A percentile compares a stretch with the other conserved stretches of the same genome.
Conservation (phyloP, 2,797 vertebrate genomes). For the Poecilia wingei region DNA sequence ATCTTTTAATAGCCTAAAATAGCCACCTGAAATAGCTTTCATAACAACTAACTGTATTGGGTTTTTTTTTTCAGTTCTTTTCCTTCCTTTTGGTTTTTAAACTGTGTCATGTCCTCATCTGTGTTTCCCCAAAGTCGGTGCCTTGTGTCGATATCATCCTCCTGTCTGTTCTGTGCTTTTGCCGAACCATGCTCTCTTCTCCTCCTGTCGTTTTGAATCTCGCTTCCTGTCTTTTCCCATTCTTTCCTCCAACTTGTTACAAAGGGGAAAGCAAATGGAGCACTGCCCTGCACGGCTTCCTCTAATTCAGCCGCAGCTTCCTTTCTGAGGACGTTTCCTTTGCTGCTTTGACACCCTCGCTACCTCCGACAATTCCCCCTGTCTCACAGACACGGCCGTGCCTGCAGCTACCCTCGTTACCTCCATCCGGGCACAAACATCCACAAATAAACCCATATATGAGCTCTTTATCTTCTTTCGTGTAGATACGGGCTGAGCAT, state of each 20-base stretch:
- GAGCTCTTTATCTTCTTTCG: constrained; percentile 51
- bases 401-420: constrained; percentile 15
- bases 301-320: constrained; percentile 77
- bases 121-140: background rate
- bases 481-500: constrained; percentile 44
- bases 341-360: constrained; percentile 58
- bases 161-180: constrained; percentile 6
- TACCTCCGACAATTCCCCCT: constrained; percentile 28
- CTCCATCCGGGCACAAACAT: constrained; percentile 36
- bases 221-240: constrained; percentile 18
- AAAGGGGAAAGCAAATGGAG: constrained; percentile 67
- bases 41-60: background rate
- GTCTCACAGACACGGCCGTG: constrained; percentile 9
- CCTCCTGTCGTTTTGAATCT: constrained; percentile 11
- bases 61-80: constrained; percentile 7
- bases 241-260: constrained; percentile 34
- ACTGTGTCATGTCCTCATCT: background rate
- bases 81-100: background rate
- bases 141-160: background rate
- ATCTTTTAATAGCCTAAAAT: constrained; percentile 28
- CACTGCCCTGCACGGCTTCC: constrained; percentile 68
- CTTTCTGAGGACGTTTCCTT: constrained; percentile 74
- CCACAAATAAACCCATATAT: constrained; percentile 56
- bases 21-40: constrained; percentile 7
- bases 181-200: background rate